Evolutionary conservation across 2,113 vertebrate genomes (phyloP).

Genomic region (Melanocharis versteri): DNA sequence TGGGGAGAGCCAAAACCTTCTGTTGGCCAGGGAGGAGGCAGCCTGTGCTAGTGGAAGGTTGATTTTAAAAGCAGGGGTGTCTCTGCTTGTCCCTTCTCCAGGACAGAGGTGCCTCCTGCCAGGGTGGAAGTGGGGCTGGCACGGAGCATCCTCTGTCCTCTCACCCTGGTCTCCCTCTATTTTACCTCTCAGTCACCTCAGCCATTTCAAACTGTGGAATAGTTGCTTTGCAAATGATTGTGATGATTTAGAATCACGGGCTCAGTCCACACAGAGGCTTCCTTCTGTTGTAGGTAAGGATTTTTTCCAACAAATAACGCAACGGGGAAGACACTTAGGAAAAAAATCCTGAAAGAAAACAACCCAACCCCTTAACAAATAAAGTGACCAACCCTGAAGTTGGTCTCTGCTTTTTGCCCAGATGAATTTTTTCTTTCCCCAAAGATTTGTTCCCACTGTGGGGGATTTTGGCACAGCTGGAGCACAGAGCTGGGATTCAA

Average conservation of each 20-base stretch:
- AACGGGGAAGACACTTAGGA: accelerated
- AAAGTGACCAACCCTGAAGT: background rate
- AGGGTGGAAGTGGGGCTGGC: background rate
- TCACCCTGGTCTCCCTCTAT: background rate
- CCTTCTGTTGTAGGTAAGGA: background rate
- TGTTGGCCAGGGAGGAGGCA: background rate
- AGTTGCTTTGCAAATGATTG: background rate
- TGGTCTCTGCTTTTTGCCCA: background rate
- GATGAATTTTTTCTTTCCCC: background rate
- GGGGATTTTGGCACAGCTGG: background rate
- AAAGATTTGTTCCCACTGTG: background rate
- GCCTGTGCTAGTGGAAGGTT: background rate
- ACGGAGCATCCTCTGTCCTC: accelerated
- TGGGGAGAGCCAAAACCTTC: background rate
- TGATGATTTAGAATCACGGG: background rate
- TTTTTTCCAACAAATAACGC: background rate
- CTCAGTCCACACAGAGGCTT: background rate
- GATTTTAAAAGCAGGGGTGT: background rate
- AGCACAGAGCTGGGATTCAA: background rate
- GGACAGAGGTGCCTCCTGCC: accelerated
- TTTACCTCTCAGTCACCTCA: background rate
- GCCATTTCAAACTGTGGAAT: background rate
- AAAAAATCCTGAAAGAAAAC: background rate
- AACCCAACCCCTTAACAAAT: background rate
- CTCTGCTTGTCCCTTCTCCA: background rate